These are phyloP conservation scores for Chymomyza costata DNA, from an alignment of 1,140 invertebrate genomes.

Conservation along the genomic window DNA sequence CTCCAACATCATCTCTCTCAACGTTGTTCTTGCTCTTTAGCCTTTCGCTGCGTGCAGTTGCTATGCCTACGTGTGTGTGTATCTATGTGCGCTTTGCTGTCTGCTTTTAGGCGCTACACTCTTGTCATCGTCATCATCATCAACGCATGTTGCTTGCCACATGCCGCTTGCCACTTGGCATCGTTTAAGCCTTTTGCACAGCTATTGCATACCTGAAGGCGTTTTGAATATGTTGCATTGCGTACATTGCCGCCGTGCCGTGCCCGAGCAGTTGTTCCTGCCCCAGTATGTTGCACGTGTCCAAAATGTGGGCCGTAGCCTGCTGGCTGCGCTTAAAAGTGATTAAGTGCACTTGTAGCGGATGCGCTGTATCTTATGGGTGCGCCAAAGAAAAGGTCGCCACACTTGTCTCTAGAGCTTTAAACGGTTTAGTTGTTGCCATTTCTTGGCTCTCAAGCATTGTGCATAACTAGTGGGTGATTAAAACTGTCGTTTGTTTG, in stretches of 20 bases:
- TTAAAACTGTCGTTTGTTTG: too few relatives aligned
- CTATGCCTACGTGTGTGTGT: too few relatives aligned
- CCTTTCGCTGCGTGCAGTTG: slow-evolving; percentile 27
- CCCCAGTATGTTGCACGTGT: slow-evolving; percentile 7
- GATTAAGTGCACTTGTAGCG: slow-evolving; percentile 63
- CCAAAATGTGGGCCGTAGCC: neutral
- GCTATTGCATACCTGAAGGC: slow-evolving; percentile 40
- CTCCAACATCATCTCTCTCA: slow-evolving; percentile 5
- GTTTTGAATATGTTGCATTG: slow-evolving; percentile 7
- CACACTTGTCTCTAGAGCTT: slow-evolving; percentile 49
- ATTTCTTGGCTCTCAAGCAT: slow-evolving; percentile 18
- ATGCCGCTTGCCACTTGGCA: slow-evolving; percentile 59
- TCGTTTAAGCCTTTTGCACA: slow-evolving; percentile 50
- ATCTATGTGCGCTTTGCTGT: too few relatives aligned
- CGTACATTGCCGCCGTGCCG: slow-evolving; percentile 30
- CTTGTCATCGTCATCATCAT: neutral
- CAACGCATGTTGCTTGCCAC: slow-evolving; percentile 3
- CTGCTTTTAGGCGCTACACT: too few relatives aligned
- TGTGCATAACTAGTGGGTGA: too few relatives aligned
- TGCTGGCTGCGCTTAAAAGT: slow-evolving; percentile 38
- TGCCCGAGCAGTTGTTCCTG: slow-evolving; percentile 24
- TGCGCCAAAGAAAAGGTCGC: slow-evolving; percentile 46
- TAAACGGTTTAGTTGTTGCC: slow-evolving; percentile 44
- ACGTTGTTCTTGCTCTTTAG: slow-evolving; percentile 32
- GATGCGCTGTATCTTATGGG: slow-evolving; percentile 46